Evolutionary conservation across 1,140 invertebrate genomes (phyloP), one percentile per base, ranked within the genome.

Genomic region (Venustaconcha ellipsiformis): DNA sequence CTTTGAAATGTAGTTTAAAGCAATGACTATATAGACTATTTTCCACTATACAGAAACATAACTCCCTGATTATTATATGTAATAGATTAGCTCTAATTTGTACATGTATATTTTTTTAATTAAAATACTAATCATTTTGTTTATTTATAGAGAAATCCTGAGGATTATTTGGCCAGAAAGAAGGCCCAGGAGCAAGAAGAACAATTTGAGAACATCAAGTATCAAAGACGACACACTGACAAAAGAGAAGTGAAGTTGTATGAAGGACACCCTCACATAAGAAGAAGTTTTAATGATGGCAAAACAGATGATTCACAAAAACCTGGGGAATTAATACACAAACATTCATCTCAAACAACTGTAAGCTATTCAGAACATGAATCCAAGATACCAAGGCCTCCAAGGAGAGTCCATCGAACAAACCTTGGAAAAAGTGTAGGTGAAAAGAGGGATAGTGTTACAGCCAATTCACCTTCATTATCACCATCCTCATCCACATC

Each of bases 71-170:
- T 37, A 37, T 37, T 23, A 23, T 23, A 37, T 37, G 8, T 37
- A 37, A 37, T 6, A 8, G 37, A 37, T 37, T 37, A 37, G 2
- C 3, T 37, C 37, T 37, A 37, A 37, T 37, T 37, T 37, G 37
- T 37, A 37, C 8, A 8, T 37, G 37, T 37, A 37, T 37, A 37
- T 37, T 4, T 37, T 37, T 6, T 23, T 2, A 5, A 37, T 37
- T 37, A 37, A 37, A 37, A 37, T 37, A 37, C 8, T 37, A 8
- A 37, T 37, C 1, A 37, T 23, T 11, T 57, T 71, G 37, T 77
- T 30, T 79, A 59, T 75, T 78, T 78, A 14, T 82, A 87, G 86
- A 84, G 80, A 76, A 83, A 84, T 70, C 84, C 82, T 30, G 84
- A 83, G 17, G 86, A 87, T 67, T 87, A 87, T 74, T 55, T 79